Percentiles rank a stretch among this genome's conserved stretches.
Conservation (phyloP, 2,797 vertebrate genomes). For the Coccyzus lansbergi region DNA sequence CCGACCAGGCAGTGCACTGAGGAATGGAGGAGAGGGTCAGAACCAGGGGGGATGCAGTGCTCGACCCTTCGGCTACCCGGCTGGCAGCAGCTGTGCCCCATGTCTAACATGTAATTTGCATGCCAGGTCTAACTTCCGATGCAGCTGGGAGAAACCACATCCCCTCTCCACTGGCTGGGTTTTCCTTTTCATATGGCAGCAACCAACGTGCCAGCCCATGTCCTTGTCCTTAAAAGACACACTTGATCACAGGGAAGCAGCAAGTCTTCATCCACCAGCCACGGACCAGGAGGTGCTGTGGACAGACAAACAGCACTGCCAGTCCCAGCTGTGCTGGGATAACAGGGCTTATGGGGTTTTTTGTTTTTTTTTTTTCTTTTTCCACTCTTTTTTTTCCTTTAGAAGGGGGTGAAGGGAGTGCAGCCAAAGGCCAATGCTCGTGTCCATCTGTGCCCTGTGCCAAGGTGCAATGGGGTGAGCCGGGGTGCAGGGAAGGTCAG, state of each 20-base stretch:
- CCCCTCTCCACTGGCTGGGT: not conserved
- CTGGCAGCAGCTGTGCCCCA: not conserved
- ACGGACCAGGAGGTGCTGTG: accelerated
- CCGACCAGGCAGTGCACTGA: not conserved
- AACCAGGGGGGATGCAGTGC: accelerated
- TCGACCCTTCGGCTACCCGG: not conserved
- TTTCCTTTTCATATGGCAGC: not conserved
- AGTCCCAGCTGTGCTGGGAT: not conserved
- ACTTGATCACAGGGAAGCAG: conserved; percentile 1
- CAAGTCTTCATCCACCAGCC: not conserved
- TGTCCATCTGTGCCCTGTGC: not conserved
- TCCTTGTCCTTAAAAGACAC: conserved; percentile 54
- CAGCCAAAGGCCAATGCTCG: not conserved
- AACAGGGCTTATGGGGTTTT: not conserved
- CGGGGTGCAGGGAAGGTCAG: not conserved
- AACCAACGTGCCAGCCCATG: not conserved
- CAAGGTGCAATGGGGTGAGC: accelerated
- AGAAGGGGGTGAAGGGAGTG: not conserved
- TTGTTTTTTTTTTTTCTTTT: too few species aligned
- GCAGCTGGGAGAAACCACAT: conserved; percentile 48
- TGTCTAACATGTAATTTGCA: conserved; percentile 3
- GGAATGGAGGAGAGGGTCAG: not conserved
- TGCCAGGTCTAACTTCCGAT: not conserved
- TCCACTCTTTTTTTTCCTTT: not conserved
- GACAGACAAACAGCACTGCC: not conserved